Conservation (phyloP, 2,888 invertebrate genomes). For the Aphodius sticticus region DNA sequence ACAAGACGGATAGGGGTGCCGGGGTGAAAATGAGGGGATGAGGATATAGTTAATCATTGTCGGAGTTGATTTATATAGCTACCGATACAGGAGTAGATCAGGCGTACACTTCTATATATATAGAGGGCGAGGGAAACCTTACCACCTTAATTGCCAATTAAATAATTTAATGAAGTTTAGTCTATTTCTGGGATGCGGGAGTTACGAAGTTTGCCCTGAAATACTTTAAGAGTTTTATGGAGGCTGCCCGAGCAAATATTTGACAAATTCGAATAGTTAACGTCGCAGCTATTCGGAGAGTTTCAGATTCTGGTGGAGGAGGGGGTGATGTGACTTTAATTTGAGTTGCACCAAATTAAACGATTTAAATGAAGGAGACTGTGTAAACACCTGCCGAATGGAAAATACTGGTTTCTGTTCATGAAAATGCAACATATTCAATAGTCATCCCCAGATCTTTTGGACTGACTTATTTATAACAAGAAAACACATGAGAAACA, state of each 20-base stretch:
- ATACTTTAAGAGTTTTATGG: background rate
- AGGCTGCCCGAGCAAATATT: background rate
- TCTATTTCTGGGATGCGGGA: background rate
- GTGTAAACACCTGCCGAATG: background rate
- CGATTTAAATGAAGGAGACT: background rate
- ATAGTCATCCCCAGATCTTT: too few relatives aligned
- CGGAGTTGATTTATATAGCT: conserved; percentile 13
- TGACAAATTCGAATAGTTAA: conserved; percentile 4
- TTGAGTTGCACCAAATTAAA: background rate
- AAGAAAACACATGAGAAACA: too few relatives aligned
- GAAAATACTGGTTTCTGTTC: too few relatives aligned
- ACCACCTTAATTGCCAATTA: conserved; percentile 13
- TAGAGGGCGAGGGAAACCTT: background rate
- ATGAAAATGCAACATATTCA: too few relatives aligned
- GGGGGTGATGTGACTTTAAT: background rate
- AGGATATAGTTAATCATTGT: background rate
- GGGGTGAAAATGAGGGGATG: background rate
- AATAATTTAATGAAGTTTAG: conserved; percentile 5
- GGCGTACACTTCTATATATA: conserved; percentile 6
- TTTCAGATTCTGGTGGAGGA: background rate
- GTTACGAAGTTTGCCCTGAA: background rate
- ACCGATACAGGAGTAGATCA: conserved; percentile 14
- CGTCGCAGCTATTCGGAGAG: background rate
- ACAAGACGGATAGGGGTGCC: background rate
- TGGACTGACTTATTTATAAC: too few relatives aligned